Percentiles rank a stretch among this genome's conserved stretches.
These are phyloP conservation scores for Drosophila vallismaia DNA, from an alignment of 2,888 invertebrate species.

Conservation along the genomic window DNA sequence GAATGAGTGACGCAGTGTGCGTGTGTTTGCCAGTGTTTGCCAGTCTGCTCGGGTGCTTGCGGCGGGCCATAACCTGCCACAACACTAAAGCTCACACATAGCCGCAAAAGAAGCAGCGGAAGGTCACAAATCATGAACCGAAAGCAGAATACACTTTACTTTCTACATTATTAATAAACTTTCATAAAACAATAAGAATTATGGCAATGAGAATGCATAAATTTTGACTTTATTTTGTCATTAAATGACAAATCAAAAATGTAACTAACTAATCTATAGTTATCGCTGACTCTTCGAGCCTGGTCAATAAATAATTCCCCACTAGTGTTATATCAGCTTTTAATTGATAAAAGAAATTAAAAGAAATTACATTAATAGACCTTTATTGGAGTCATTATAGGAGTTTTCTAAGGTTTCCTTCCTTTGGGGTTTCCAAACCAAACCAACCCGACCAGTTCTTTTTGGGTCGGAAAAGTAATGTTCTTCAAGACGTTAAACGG, in stretches of 20 bases:
- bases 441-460: no score
- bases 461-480: not conserved
- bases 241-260: not conserved
- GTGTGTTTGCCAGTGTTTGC: slow-evolving; percentile 22
- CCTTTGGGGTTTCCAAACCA: no score
- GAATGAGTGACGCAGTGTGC: slow-evolving; percentile 23
- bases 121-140: slow-evolving; percentile 3
- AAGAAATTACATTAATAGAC: slow-evolving; percentile 19
- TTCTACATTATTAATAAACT: not conserved
- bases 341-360: not conserved
- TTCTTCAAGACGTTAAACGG: not conserved
- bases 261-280: slow-evolving; percentile 8
- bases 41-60: slow-evolving; percentile 37
- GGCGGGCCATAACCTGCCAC: slow-evolving; percentile 72
- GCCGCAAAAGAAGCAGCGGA: slow-evolving; percentile 17
- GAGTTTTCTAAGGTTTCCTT: not conserved
- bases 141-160: slow-evolving; percentile 16
- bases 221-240: not conserved
- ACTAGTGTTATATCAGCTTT: not conserved
- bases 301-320: slow-evolving; percentile 1
- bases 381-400: slow-evolving; percentile 8
- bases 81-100: slow-evolving; percentile 57
- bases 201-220: not conserved
- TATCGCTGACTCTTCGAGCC: not conserved
- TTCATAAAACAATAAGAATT: not conserved